Conservation (phyloP, 2,888 invertebrate genomes). For the Hololepta plana region DNA sequence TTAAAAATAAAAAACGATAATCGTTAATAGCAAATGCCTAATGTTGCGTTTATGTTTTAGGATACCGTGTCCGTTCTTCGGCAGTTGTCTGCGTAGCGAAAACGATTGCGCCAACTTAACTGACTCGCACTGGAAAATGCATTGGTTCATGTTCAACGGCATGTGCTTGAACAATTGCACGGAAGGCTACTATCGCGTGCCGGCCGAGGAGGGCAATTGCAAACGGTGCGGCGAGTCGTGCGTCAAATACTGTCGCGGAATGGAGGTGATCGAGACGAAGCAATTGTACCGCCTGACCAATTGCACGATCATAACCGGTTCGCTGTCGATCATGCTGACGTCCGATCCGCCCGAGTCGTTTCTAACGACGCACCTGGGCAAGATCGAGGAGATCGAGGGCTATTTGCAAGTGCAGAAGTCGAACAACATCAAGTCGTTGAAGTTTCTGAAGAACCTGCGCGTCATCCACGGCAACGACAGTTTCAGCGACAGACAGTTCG, state of each 20-base stretch:
- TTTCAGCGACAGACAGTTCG: too few relatives aligned
- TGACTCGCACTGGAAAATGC: slow-evolving; percentile 17
- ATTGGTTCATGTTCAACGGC: slow-evolving; percentile 40
- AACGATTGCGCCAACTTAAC: too few relatives aligned
- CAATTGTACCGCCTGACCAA: too few relatives aligned
- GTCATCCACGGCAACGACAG: slow-evolving; percentile 59
- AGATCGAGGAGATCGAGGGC: slow-evolving; percentile 54
- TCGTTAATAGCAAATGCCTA: too few relatives aligned
- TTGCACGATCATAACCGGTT: slow-evolving; percentile 63
- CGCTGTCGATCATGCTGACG: slow-evolving; percentile 6
- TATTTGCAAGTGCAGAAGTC: slow-evolving; percentile 57
- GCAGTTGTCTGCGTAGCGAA: too few relatives aligned
- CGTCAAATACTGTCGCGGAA: slow-evolving; percentile 33
- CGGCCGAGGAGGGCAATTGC: slow-evolving; percentile 15
- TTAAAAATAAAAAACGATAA: too few relatives aligned
- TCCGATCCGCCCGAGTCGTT: slow-evolving; percentile 23
- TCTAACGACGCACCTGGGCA: slow-evolving; percentile 44
- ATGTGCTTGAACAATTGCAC: slow-evolving; percentile 53
- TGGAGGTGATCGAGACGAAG: slow-evolving; percentile 11
- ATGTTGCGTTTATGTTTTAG: too few relatives aligned
- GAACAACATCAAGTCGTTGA: slow-evolving; percentile 45
- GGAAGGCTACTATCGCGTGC: slow-evolving; percentile 26
- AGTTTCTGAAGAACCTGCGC: slow-evolving; percentile 54
- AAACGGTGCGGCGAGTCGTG: slow-evolving; percentile 18
- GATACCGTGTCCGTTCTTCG: too few relatives aligned